Evolutionary conservation across 1,140 invertebrate species (phyloP).

Genomic region (Prorops nasuta): DNA sequence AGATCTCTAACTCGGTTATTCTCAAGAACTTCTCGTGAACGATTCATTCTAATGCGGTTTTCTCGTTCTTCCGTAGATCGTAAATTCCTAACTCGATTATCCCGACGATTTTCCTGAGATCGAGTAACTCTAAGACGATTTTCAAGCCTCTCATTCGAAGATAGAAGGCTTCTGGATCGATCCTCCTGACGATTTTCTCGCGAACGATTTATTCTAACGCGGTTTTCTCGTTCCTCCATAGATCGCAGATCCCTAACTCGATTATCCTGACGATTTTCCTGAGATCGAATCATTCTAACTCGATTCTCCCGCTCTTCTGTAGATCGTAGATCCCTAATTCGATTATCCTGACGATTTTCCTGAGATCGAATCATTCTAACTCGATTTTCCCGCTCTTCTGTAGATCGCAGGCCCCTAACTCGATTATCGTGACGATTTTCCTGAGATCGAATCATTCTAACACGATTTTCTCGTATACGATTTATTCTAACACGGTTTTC

Average conservation of each 20-base stretch:
- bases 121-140: no score
- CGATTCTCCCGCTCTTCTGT: neutral
- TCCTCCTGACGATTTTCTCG: neutral
- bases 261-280: neutral
- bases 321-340: neutral
- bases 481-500: no score
- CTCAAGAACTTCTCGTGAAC: no score
- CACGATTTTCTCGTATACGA: no score
- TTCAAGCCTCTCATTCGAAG: no score
- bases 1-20: no score
- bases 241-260: conserved; percentile 4
- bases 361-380: neutral
- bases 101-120: no score
- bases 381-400: neutral
- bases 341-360: neutral
- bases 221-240: neutral
- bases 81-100: no score
- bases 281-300: neutral
- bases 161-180: no score
- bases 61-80: no score
- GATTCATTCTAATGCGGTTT: no score
- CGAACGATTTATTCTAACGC: neutral
- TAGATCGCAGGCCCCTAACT: neutral
- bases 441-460: neutral
- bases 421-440: neutral